Evolutionary conservation across 2,888 invertebrate species (phyloP).

Genomic region (Drosophila meridionalis): DNA sequence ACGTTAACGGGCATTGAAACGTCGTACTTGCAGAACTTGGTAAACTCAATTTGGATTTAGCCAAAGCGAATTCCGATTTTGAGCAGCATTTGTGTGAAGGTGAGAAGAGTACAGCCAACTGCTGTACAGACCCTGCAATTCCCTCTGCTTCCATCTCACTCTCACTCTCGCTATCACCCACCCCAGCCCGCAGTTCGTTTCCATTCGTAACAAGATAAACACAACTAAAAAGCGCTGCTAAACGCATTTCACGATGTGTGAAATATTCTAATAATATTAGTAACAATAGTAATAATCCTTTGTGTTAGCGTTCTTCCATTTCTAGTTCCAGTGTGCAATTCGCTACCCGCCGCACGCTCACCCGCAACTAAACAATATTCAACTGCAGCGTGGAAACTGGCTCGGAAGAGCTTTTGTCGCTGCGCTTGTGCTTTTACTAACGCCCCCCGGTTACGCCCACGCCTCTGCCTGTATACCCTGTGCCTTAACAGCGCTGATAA

Average conservation of each 20-base stretch:
- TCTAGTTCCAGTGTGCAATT: conserved; percentile 59
- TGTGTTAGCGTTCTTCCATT: conserved; percentile 45
- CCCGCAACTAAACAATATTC: conserved; percentile 52
- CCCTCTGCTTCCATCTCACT: neutral
- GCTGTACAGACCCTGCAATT: neutral
- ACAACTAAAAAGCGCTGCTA: conserved; percentile 12
- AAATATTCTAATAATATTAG: neutral
- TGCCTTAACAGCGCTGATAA: conserved; percentile 47
- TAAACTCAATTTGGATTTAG: conserved; percentile 78
- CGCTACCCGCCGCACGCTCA: neutral
- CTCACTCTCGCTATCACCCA: neutral
- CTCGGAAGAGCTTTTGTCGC: conserved; percentile 30
- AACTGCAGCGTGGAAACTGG: conserved; percentile 32
- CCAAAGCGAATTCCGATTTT: conserved; percentile 78
- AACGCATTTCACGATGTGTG: conserved; percentile 16
- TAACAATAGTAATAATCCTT: conserved; percentile 24
- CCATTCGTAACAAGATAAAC: conserved; percentile 30
- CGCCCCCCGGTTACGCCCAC: conserved; percentile 29
- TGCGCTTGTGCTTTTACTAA: conserved; percentile 59
- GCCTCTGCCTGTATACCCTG: conserved; percentile 5
- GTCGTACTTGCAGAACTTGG: conserved; percentile 73
- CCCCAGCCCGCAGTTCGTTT: neutral
- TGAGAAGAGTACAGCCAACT: conserved; percentile 45
- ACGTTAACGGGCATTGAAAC: conserved; percentile 26
- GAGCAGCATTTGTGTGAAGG: conserved; percentile 83